These are phyloP conservation scores for Atrina japonica DNA, from an alignment of 2,888 invertebrate genomes.

Conservation along the genomic window DNA sequence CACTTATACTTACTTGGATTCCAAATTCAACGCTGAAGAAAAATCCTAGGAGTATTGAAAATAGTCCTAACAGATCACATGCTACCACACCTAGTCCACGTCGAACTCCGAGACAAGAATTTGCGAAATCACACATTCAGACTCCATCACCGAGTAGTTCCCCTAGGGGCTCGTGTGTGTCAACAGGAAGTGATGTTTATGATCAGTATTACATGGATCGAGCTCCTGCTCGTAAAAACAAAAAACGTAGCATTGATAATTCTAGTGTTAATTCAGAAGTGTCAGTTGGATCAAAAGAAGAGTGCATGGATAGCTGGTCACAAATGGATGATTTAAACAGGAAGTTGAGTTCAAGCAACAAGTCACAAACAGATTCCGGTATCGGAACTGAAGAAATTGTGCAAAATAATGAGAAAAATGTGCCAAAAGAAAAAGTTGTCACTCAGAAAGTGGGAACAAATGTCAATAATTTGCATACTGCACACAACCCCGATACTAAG, in stretches of 20 bases:
- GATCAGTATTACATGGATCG: constrained; percentile 44
- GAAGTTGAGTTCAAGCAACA: constrained; percentile 63
- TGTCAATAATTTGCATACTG: constrained; percentile 70
- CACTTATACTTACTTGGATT: constrained; percentile 95
- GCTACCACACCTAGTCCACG: constrained; percentile 69
- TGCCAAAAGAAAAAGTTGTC: constrained; percentile 49
- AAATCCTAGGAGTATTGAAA: constrained; percentile 85
- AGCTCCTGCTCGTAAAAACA: constrained; percentile 40
- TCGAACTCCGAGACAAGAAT: constrained; percentile 71
- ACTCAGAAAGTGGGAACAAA: constrained; percentile 61
- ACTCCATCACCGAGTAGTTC: constrained; percentile 64
- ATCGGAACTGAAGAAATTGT: constrained; percentile 55
- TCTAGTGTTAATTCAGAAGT: constrained; percentile 64
- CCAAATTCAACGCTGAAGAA: constrained; percentile 94
- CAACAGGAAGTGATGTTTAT: constrained; percentile 49
- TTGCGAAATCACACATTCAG: constrained; percentile 58
- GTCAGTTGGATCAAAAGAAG: constrained; percentile 62
- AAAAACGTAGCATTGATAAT: constrained; percentile 62
- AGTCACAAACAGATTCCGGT: constrained; percentile 69
- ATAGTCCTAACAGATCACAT: constrained; percentile 75
- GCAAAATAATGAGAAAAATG: constrained; percentile 72
- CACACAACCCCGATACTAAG: constrained; percentile 56
- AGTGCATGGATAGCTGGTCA: constrained; percentile 54
- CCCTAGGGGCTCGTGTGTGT: constrained; percentile 61
- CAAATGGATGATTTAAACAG: constrained; percentile 55